A percentile compares a stretch with the other conserved stretches of the same genome.
phyloP scores from a whole-genome alignment of 2,113 vertebrate genomes.

The Phaethon lepturus region DNA sequence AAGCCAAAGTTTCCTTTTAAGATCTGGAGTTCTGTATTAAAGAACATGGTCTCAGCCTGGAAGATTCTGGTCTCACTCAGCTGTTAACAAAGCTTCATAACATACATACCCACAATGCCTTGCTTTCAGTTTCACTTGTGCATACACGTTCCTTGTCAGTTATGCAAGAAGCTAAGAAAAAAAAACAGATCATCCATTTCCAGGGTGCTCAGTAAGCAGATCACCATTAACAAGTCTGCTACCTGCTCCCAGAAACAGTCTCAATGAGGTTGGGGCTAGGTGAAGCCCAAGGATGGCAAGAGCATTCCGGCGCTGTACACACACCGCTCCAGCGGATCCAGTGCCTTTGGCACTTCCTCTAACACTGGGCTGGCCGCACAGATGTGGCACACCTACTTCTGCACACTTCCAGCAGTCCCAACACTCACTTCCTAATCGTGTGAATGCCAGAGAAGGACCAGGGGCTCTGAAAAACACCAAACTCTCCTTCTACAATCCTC shows the following conservation, averaged over 20 bases:
- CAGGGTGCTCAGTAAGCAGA: neutral
- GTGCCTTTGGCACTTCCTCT: neutral
- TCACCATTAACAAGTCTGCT: neutral
- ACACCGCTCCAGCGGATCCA: accelerated
- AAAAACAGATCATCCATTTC: neutral
- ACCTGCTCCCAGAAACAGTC: neutral
- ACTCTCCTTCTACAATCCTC: neutral
- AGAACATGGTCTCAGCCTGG: accelerated
- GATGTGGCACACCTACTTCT: neutral
- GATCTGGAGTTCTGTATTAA: neutral
- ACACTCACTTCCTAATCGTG: neutral
- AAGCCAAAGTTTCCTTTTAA: neutral
- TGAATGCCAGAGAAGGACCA: neutral
- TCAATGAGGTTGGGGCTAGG: neutral
- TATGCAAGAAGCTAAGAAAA: neutral
- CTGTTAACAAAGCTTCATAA: neutral
- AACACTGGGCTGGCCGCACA: neutral
- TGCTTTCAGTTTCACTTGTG: conserved; percentile 19
- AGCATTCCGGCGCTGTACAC: neutral
- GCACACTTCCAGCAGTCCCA: accelerated
- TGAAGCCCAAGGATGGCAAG: neutral
- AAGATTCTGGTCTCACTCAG: neutral
- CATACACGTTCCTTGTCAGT: neutral
- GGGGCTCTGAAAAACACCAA: neutral
- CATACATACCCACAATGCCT: neutral